These are phyloP conservation scores for Xestia sexstrigata DNA, from an alignment of 2,888 invertebrate species.

Conservation along the genomic window DNA sequence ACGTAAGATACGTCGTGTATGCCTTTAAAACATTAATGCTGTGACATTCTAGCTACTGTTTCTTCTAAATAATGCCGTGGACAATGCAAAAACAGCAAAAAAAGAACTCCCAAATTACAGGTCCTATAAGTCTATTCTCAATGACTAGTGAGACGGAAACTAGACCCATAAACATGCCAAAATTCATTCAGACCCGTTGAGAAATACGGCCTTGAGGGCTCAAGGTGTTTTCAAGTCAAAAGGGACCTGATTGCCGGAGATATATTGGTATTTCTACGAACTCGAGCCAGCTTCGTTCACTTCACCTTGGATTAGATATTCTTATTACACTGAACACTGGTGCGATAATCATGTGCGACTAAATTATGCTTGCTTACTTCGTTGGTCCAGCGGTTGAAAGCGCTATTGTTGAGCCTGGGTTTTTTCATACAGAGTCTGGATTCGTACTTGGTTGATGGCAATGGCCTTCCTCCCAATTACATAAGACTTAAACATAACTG, in stretches of 20 bases:
- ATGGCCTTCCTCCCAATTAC: not conserved
- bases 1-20: too few relatives aligned
- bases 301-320: slow-evolving; percentile 31
- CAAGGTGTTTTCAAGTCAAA: slow-evolving; percentile 32
- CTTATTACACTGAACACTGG: slow-evolving; percentile 3
- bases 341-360: slow-evolving; percentile 5
- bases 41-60: not conserved
- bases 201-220: slow-evolving; percentile 35
- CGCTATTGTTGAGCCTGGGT: too few relatives aligned
- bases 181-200: slow-evolving; percentile 32
- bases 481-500: not conserved
- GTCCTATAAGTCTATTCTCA: slow-evolving; percentile 5
- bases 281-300: not conserved
- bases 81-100: not conserved
- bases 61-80: not conserved
- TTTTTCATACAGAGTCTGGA: not conserved
- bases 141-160: slow-evolving; percentile 12
- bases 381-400: too few relatives aligned
- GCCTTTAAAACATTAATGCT: not conserved
- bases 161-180: slow-evolving; percentile 54
- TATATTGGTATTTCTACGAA: slow-evolving; percentile 40
- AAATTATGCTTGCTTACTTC: slow-evolving; percentile 8
- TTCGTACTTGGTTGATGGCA: not conserved
- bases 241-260: slow-evolving; percentile 35
- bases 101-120: slow-evolving; percentile 1